Evolutionary conservation across 1,140 invertebrate genomes (phyloP), one percentile per base, ranked within the genome.

Genomic region (Drosophila malerkotliana): DNA sequence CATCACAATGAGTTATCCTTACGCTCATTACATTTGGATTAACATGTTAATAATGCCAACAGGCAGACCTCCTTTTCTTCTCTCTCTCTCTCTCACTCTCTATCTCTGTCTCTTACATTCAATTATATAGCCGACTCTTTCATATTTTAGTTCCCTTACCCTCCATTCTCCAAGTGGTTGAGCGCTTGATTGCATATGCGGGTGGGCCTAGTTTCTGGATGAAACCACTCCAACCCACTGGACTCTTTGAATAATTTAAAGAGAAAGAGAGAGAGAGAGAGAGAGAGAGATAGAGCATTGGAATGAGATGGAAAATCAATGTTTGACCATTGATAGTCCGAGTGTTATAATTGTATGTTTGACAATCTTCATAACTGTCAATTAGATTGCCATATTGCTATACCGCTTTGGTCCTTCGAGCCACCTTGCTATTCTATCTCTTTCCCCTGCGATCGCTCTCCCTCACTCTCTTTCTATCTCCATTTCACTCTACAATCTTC

Each of bases 321-420:
- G 75, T 69, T 73, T 55, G 69, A 51, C 60, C 37, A 81, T 77
- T 79, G 69, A 74, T 79, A 66, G 64, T 56, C 73, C 24, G 69
- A 85, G 82, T 87, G 79, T 79, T 87, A 87, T 87, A 88, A 87
- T 79, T 88, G 79, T 83, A 72, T 88, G 84, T 88, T 88, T 88
- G 83, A 83, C 84, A 89, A 88, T 88, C 84, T 88, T 88, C 83
- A 88, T 88, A 88, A 88, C 83, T 88, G 83, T 88, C 83, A 88
- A 88, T 88, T 88, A 79, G 77, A 88, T 88, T 88, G 79, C 69
- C 82, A 58, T 68, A 9, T 73, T 64, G 79, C 32, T 41, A 59
- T 61, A 69, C 54, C 68, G 62, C 59, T 72, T 49, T 34, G 56
- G 18, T 30, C n/a, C 9, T 45, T 45, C 21, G 44, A 6, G 10